Base-by-base conservation (phyloP, 2,113 vertebrate genomes). In the Aptenodytes patagonicus region DNA sequence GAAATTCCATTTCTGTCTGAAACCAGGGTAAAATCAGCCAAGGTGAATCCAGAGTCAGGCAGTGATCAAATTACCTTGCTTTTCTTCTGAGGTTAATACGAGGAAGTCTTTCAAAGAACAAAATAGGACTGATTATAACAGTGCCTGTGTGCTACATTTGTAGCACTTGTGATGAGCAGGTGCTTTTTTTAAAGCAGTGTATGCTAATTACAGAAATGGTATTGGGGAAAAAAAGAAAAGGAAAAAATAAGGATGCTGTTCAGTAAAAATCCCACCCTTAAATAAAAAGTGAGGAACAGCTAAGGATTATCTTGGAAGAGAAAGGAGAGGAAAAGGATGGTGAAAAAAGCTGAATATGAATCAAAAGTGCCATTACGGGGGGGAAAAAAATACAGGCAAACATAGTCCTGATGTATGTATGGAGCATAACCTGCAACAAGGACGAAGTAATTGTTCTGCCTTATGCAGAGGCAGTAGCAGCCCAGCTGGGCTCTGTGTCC, bases 121-220 rank as follows among this genome's bases (percentile, higher is more conserved):
- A 76, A 38, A n/a, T 26, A 22, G 36, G 31, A 32, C 40, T 92
- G 62, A 69, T 69, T 19, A 3, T 44, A 57, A 32, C 22, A 20
- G 15, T 17, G 62, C 22, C n/a, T 20, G 6, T 42, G 25, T 0
- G 0, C 40, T 75, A 7, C 8, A 6, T 42, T 36, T 42, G 31
- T 54, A 68, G 60, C 54, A 34, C 55, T 82, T 76, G 76, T 9
- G 6, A 65, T 32, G n/a, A 73, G 40, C 38, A 49, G 26, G n/a
- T 66, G 60, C 11, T 69, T 76, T 75, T 75, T 55, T 32, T 24
- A 47, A 69, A 75, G 69, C 70, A 29, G 1, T 14, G 4, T 46
- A 4, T 51, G 38, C 36, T 42, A 49, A 49, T 49, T 57, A 38
- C 40, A 62, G 69, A 49, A 47, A 42, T 25, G 20, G 11, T 38